A percentile compares a stretch with the other conserved stretches of the same genome.
Conservation (phyloP, 1,140 invertebrate species). For the Caenorhabditis elegans region WBcel235 BX284603.4:8022501-8023000, state of each 20-base stretch:
- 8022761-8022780: background rate
- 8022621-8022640: background rate
- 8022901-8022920: background rate
- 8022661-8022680: background rate
- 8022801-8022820: background rate
- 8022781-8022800: background rate
- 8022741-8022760: background rate
- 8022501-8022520: background rate
- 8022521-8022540: background rate
- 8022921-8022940: conserved; percentile 10
- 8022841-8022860: too few relatives aligned
- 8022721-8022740: background rate
- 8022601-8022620: background rate
- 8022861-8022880: background rate
- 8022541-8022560: background rate
- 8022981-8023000: too few relatives aligned
- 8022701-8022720: background rate
- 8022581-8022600: background rate
- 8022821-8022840: too few relatives aligned
- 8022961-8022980: background rate
- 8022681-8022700: too few relatives aligned
- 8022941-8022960: background rate
- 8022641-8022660: background rate
- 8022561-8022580: background rate
- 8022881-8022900: background rate